These are phyloP conservation scores for Clamator glandarius DNA, from an alignment of 2,797 vertebrate genomes.

Conservation along the genomic window DNA sequence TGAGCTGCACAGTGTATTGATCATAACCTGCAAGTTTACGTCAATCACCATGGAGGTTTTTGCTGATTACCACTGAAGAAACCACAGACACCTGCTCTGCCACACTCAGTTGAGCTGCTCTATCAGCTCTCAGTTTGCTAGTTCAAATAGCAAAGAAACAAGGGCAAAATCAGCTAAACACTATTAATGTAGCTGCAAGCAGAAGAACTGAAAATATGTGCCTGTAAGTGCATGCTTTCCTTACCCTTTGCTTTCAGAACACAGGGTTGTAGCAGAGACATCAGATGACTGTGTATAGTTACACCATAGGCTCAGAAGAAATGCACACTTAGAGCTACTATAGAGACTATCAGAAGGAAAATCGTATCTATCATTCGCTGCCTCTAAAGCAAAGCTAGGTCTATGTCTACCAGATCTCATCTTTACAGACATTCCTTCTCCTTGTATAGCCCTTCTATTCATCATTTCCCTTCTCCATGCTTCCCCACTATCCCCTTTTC, in stretches of 20 bases:
- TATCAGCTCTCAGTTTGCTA: background rate
- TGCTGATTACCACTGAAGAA: background rate
- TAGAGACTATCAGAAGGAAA: background rate
- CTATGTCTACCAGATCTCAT: background rate
- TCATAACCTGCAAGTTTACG: background rate
- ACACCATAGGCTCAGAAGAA: background rate
- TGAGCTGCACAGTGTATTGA: background rate
- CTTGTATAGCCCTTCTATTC: background rate
- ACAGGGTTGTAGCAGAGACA: background rate
- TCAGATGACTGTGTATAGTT: background rate
- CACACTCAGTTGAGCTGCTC: background rate
- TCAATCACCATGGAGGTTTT: background rate
- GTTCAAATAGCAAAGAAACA: background rate
- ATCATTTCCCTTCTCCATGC: background rate
- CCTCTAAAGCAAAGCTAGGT: background rate
- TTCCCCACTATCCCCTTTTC: background rate
- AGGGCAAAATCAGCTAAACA: background rate
- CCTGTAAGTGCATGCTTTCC: background rate
- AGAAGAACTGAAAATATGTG: background rate
- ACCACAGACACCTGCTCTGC: background rate
- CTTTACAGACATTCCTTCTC: background rate
- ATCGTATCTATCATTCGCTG: rapidly evolving
- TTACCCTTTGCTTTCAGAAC: background rate
- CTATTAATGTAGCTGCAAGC: background rate
- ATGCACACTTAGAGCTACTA: background rate